Evolutionary conservation across 2,888 invertebrate genomes (phyloP).

Genomic region (Cryptocephalus moraei): DNA sequence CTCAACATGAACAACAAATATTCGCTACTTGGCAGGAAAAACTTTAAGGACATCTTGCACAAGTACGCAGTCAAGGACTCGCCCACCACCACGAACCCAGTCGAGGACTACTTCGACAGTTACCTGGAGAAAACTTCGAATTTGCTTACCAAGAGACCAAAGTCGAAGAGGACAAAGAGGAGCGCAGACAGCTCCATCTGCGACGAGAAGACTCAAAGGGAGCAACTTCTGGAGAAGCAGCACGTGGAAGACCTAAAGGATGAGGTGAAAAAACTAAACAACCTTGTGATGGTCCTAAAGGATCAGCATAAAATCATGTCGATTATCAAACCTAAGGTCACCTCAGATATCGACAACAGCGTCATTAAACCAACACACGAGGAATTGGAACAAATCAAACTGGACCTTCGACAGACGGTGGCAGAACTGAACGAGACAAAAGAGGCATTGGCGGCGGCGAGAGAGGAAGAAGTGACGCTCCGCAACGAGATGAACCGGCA

Average conservation of each 20-base stretch:
- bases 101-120: neutral
- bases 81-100: neutral
- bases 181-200: neutral
- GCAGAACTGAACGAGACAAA: conserved; percentile 17
- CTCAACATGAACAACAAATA: neutral
- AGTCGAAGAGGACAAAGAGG: neutral
- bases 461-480: conserved; percentile 15
- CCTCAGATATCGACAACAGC: neutral
- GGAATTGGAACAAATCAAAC: conserved; percentile 16
- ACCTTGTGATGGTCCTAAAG: conserved; percentile 26
- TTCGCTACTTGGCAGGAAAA: no score
- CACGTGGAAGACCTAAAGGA: conserved; percentile 23
- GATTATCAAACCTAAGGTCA: conserved; percentile 9
- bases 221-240: conserved; percentile 11
- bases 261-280: conserved; percentile 29
- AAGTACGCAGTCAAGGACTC: neutral
- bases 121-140: neutral
- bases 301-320: conserved; percentile 29
- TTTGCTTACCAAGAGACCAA: neutral
- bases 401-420: conserved; percentile 13
- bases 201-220: conserved; percentile 5
- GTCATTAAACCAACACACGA: conserved; percentile 4
- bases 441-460: conserved; percentile 13
- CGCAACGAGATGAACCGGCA: conserved; percentile 20
- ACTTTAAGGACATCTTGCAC: neutral